Percentiles rank a stretch among this genome's conserved stretches.
These are phyloP conservation scores for Myotis findleyi DNA, from an alignment of 2,797 vertebrate genomes.

Conservation along the genomic window DNA sequence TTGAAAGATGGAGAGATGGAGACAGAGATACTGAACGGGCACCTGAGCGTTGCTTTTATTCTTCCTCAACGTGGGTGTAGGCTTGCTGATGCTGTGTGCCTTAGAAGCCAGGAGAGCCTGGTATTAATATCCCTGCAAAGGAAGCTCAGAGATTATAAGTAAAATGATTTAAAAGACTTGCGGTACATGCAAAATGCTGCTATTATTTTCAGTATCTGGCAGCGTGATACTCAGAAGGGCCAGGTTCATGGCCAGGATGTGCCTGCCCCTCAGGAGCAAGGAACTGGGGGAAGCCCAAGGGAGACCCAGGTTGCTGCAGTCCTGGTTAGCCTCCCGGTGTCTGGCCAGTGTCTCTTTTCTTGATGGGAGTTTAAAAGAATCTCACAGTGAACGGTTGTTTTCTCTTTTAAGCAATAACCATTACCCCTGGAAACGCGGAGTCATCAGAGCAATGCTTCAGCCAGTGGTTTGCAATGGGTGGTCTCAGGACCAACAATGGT, in stretches of 20 bases:
- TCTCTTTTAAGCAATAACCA: slow-evolving; percentile 4
- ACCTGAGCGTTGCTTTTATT: neutral
- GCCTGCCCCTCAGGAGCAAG: neutral
- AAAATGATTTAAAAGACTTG: neutral
- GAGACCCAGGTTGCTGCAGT: too few relatives aligned
- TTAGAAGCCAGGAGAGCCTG: neutral
- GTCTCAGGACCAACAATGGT: neutral
- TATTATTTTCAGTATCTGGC: neutral
- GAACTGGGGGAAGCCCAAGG: neutral
- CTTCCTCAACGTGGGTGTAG: neutral
- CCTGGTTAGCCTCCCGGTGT: neutral
- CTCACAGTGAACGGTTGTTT: neutral
- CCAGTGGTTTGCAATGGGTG: neutral
- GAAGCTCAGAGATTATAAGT: neutral
- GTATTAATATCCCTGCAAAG: slow-evolving; percentile 13
- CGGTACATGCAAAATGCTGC: neutral
- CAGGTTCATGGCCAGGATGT: neutral
- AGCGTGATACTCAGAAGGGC: neutral
- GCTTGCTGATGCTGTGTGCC: neutral
- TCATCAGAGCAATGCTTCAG: neutral
- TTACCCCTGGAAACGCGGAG: neutral
- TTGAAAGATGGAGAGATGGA: neutral
- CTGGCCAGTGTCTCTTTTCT: neutral
- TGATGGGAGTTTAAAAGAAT: neutral
- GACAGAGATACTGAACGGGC: neutral